Base-by-base conservation (phyloP, 2,888 invertebrate genomes). In the Dendrolimus houi region DNA sequence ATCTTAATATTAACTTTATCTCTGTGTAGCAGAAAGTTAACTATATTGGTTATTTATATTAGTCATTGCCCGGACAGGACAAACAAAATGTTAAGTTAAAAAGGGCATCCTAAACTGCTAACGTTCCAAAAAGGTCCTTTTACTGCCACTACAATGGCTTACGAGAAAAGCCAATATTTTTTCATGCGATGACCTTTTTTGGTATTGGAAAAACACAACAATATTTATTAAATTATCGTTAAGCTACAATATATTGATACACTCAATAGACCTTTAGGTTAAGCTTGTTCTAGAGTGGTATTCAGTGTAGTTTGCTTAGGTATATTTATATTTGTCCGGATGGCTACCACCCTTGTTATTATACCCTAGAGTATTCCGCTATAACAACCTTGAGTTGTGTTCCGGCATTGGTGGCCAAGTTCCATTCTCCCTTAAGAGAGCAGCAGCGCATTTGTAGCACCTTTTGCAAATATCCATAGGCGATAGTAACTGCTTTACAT, bases 141-240 rank as follows among this genome's bases (percentile, higher is more conserved):
- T 47, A 55, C 53, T 52, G 12, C 55, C 42, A 57, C 54, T 29
- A 53, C 53, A 55, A 53, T 54, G 52, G 52, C 53, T 56, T 56
- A 57, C 53, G 54, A 59, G 57, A 58, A 58, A 54, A 56, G 57
- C 52, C 55, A 57, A 58, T 58, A 59, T 59, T 60, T 58, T 54
- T 47, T 47, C 47, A 47, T 9, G 9, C 47, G 47, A 8, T 47
- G 47, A 47, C 47, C 47, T 47, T 47, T 47, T 47, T 47, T 12
- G 47, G 12, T 47, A 47, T 47, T 47, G 47, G 47, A 47, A 47
- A 47, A 47, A 47, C 47, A 47, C 47, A 47, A 47, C 47, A 47
- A 47, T 47, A 47, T 47, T 47, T 47, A 47, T 47, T 47, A 47
- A 47, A 47, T 47, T 47, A 9, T 47, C 47, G 47, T 47, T 47